Conservation (phyloP, 2,113 vertebrate genomes). For the Saguinus midas region DNA sequence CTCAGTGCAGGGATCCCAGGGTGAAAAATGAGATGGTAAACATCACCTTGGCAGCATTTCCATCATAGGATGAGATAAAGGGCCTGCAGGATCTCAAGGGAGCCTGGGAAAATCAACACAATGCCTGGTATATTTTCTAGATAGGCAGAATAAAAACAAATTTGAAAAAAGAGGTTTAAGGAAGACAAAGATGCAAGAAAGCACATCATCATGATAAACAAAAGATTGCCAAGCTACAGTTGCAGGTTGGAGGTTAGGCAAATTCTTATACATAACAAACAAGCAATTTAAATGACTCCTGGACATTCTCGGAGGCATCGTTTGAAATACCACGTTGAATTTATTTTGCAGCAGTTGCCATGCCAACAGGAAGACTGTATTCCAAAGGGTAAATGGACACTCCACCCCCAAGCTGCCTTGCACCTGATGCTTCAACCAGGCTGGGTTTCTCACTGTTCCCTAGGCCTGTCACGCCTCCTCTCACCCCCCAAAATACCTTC, state of each 20-base stretch:
- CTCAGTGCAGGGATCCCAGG: neutral
- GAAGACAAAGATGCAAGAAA: conserved; percentile 54
- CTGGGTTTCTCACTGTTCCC: neutral
- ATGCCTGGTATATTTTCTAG: neutral
- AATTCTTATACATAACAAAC: conserved; percentile 69
- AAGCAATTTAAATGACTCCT: conserved; percentile 69
- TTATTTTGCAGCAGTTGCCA: conserved; percentile 69
- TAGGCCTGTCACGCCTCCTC: neutral
- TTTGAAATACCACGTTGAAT: conserved; percentile 69
- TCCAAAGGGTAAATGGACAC: conserved; percentile 59
- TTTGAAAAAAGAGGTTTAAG: neutral
- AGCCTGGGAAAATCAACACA: conserved; percentile 33
- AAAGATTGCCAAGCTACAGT: neutral
- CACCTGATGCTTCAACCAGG: neutral
- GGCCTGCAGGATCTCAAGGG: neutral
- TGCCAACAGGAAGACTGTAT: conserved; percentile 65
- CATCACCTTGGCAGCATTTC: neutral
- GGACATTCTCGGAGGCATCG: conserved; percentile 36
- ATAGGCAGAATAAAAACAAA: conserved; percentile 8
- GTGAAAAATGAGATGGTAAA: neutral
- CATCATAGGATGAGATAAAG: neutral
- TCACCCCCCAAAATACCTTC: no score
- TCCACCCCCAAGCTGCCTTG: neutral
- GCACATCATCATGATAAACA: conserved; percentile 47
- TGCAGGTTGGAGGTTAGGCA: conserved; percentile 67